Conservation (phyloP, 2,113 vertebrate genomes). For the Piliocolobus tephrosceles region DNA sequence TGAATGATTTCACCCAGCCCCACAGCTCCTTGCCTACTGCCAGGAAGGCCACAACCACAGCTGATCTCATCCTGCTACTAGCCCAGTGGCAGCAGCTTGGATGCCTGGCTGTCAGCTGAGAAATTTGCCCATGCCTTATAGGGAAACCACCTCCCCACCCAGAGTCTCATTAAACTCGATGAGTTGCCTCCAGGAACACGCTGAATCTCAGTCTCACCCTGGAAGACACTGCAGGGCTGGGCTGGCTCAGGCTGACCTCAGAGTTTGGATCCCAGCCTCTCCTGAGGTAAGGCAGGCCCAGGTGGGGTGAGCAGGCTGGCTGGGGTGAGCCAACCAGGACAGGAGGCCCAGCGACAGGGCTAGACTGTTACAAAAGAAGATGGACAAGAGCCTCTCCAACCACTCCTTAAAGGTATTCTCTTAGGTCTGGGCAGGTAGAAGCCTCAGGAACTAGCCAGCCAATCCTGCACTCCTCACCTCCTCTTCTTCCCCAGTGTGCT, state of each 20-base stretch:
- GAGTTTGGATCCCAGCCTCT: background rate
- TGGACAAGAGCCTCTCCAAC: background rate
- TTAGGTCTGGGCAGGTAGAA: background rate
- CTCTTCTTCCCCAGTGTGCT: background rate
- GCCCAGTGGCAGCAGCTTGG: background rate
- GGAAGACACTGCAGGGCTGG: background rate
- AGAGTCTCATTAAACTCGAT: conserved; percentile 21
- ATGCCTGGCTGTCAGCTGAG: background rate
- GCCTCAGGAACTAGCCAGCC: too few species aligned
- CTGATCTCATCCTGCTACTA: conserved; percentile 10
- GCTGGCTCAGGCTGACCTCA: conserved; percentile 19
- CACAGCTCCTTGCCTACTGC: background rate
- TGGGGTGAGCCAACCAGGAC: background rate
- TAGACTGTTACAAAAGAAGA: background rate
- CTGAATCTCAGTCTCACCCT: background rate
- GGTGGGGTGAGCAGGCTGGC: background rate
- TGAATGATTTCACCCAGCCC: background rate
- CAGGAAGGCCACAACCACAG: background rate
- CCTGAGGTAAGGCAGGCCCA: background rate
- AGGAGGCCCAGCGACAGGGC: background rate
- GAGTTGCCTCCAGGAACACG: background rate
- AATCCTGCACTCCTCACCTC: background rate
- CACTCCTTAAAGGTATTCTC: background rate
- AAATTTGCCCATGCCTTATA: background rate
- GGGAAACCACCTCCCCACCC: background rate